Base-by-base conservation (phyloP, 30 jellyfish, hydroid and myxozoan species). In the Haliclystus octoradiatus region DNA sequence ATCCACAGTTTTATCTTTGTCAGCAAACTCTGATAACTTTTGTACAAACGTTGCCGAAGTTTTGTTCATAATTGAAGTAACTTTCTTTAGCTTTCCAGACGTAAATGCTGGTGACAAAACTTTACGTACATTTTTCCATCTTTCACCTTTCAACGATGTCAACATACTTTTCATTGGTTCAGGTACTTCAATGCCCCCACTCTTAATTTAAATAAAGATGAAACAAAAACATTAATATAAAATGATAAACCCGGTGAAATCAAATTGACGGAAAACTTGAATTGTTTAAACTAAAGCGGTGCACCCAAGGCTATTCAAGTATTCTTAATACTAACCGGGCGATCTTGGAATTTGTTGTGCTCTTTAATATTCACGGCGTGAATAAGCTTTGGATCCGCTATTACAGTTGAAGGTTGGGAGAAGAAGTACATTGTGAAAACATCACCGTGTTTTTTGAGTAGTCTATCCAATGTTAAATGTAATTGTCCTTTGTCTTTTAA, bases 91-190 rank as follows among this genome's bases (percentile, higher is more conserved):
- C 62, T 71, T 84, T 22, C 95, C 92, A 35, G 95, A 72, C 4
- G 92, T 68, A 66, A 84, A 84, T 2, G 78, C 70, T 9, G 95
- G 95, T 27, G 82, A 65, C 74, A 77, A 28, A 3, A 71, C 62
- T 31, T 80, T 77, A 5, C 95, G 62, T n/a, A 84, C 68, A 61
- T 70, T 46, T 63, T 71, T 83, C 95, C 95, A 83, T 33, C 85
- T 33, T 35, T 74, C 78, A 1, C 95, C 95, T 1, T 57, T 68
- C 19, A 83, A 73, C 50, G 29, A 19, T 0, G 85, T 74, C 66
- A 73, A n/a, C 68, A 53, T 73, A 69, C 93, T 79, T 1, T 63
- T 75, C 50, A 79, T 32, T 28, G 93, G 93, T 33, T 79, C 93
- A 0, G 93, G 84, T 5, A 31, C 28, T 52, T 79, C 93, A 3